These are phyloP conservation scores for Ranitomeya imitator DNA, from an alignment of 2,113 vertebrate genomes.

Conservation along the genomic window DNA sequence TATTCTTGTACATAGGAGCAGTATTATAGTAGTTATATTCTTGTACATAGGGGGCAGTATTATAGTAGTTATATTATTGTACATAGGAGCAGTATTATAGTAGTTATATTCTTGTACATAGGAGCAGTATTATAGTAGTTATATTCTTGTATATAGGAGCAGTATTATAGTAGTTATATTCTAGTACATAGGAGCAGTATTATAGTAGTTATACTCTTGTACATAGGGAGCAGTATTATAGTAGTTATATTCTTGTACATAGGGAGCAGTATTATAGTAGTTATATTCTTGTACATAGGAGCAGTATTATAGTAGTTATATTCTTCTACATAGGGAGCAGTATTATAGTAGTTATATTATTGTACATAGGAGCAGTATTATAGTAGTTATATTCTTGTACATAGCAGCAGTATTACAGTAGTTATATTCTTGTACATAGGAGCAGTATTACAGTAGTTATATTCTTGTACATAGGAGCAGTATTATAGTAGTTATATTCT, in stretches of 20 bases:
- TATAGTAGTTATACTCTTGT: not conserved
- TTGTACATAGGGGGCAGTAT: not conserved
- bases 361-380: not conserved
- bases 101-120: not conserved
- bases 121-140: too few relatives aligned
- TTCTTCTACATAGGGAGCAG: not conserved
- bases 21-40: conserved; percentile 2
- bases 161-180: not conserved
- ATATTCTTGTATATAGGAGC: too few relatives aligned
- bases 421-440: not conserved
- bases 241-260: not conserved
- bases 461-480: too few relatives aligned
- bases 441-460: too few relatives aligned
- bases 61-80: not conserved
- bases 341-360: conserved; percentile 2
- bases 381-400: not conserved
- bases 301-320: not conserved
- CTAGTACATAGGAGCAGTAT: not conserved
- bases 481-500: not conserved
- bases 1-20: not conserved
- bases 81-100: not conserved
- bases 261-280: not conserved
- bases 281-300: not conserved
- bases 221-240: not conserved
- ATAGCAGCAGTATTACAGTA: not conserved